Conservation (phyloP, 2,888 invertebrate genomes). For the Amphipyra berbera region DNA sequence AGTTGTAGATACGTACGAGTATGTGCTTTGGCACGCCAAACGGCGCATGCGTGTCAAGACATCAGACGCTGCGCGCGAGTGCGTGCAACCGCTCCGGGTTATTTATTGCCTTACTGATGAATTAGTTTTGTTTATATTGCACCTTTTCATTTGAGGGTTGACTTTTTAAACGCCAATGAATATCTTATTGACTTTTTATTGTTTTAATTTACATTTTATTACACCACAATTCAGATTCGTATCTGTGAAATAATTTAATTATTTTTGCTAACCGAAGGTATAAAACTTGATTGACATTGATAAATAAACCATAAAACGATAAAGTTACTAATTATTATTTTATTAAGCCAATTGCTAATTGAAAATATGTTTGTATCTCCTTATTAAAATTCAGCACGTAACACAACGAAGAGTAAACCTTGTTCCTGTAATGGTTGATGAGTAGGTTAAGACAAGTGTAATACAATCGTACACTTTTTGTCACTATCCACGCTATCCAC, state of each 20-base stretch:
- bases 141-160: constrained; percentile 79
- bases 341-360: background rate
- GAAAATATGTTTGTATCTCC: background rate
- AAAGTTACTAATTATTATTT: background rate
- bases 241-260: constrained; percentile 57
- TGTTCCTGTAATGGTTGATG: no score
- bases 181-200: constrained; percentile 75
- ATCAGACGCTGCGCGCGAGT: constrained; percentile 84
- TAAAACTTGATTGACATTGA: constrained; percentile 30
- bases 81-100: constrained; percentile 81
- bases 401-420: no score
- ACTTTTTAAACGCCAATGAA: constrained; percentile 79
- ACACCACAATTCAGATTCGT: constrained; percentile 39
- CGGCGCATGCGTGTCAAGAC: constrained; percentile 81
- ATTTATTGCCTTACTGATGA: constrained; percentile 83
- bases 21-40: constrained; percentile 82
- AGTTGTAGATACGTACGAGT: constrained; percentile 71
- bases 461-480: no score
- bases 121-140: constrained; percentile 79
- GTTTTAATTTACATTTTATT: constrained; percentile 71
- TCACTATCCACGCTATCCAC: no score
- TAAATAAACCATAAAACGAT: background rate
- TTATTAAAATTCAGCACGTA: background rate
- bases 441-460: no score
- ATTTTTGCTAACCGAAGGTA: constrained; percentile 13